Evolutionary conservation across 35 echinoderm and acorn worm genomes (phyloP).

Genomic region (Lytechinus variegatus): DNA sequence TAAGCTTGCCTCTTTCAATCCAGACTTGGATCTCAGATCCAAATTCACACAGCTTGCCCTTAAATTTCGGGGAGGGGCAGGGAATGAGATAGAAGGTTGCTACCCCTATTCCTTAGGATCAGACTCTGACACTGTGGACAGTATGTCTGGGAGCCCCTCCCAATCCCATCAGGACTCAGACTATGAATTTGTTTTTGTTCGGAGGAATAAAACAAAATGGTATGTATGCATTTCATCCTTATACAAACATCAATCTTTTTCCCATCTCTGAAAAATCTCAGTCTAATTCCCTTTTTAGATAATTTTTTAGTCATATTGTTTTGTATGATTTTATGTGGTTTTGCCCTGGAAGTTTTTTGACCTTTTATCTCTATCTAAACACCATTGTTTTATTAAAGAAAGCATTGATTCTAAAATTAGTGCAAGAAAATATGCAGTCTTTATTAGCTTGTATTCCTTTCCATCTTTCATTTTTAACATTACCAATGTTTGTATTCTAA

Average conservation of each 20-base stretch:
- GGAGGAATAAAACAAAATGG: not conserved
- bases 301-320: too few species aligned
- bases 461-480: too few species aligned
- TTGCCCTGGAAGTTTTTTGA: too few species aligned
- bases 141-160: not conserved
- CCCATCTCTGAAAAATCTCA: too few species aligned
- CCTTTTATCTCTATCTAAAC: too few species aligned
- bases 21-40: not conserved
- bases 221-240: constrained; percentile 25
- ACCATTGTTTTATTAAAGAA: too few species aligned
- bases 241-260: not conserved
- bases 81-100: not conserved
- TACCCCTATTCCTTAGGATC: constrained; percentile 10
- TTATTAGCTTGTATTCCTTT: too few species aligned
- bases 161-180: constrained; percentile 29
- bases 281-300: too few species aligned
- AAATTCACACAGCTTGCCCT: constrained; percentile 6
- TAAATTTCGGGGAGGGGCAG: not conserved
- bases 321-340: too few species aligned
- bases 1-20: constrained; percentile 5
- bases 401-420: too few species aligned
- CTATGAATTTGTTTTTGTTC: not conserved
- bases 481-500: too few species aligned
- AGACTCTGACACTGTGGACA: constrained; percentile 37
- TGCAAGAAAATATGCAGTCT: too few species aligned